Evolutionary conservation across 2,888 invertebrate genomes (phyloP).

Genomic region (Lochmaea crataegi): DNA sequence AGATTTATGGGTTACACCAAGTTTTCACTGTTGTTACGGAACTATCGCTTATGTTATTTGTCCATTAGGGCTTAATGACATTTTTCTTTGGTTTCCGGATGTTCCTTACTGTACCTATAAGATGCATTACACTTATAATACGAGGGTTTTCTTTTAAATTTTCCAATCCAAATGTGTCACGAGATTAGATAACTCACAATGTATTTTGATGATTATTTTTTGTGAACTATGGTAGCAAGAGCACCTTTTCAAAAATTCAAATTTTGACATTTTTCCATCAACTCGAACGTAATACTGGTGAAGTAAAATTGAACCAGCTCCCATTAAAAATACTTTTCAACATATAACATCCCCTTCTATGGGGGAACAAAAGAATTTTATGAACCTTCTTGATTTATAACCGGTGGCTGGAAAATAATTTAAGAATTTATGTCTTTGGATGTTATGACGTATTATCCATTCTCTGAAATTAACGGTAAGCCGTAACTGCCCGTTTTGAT

Average conservation of each 20-base stretch:
- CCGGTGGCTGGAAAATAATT: constrained; percentile 42
- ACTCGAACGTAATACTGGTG: too few relatives aligned
- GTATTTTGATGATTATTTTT: too few relatives aligned
- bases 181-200: too few relatives aligned
- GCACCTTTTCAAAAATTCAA: too few relatives aligned
- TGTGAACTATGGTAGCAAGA: too few relatives aligned
- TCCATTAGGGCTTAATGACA: constrained; percentile 42
- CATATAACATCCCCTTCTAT: not conserved
- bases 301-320: not conserved
- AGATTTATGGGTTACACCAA: constrained; percentile 49
- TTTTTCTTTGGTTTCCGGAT: too few relatives aligned
- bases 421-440: constrained; percentile 47
- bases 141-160: too few relatives aligned
- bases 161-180: too few relatives aligned
- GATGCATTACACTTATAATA: too few relatives aligned
- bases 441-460: constrained; percentile 44
- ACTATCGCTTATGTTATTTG: constrained; percentile 48
- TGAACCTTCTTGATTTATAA: constrained; percentile 47
- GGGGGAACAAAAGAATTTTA: constrained; percentile 26
- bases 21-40: constrained; percentile 46
- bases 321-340: not conserved
- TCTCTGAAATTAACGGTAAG: constrained; percentile 41
- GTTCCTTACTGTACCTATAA: not conserved
- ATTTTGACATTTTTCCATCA: too few relatives aligned
- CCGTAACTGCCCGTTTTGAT: constrained; percentile 36